phyloP scores from a whole-genome alignment of 1,140 invertebrate species.

The Cotesia vestalis region DNA sequence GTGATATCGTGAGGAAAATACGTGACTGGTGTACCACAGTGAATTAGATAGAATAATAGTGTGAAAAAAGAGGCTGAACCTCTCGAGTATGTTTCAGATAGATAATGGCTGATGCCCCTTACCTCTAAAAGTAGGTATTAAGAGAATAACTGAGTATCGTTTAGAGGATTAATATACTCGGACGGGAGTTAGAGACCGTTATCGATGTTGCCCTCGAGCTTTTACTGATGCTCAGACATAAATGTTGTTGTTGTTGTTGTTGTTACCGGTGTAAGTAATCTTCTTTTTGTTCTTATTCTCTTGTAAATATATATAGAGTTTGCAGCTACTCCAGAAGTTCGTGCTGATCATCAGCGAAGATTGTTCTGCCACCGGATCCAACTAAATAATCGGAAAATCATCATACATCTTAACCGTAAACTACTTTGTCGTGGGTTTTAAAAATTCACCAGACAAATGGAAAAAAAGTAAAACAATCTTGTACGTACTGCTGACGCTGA shows the following conservation, averaged over 20 bases:
- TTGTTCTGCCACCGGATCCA: constrained; percentile 39
- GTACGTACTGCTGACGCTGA: not conserved
- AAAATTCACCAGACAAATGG: not conserved
- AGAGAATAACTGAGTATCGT: constrained; percentile 51
- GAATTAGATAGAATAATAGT: no score
- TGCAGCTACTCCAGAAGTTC: constrained; percentile 47
- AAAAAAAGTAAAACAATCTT: not conserved
- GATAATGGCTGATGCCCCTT: constrained; percentile 34
- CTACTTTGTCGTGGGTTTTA: constrained; percentile 11
- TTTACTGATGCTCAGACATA: constrained; percentile 18
- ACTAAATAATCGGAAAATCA: constrained; percentile 30
- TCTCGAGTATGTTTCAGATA: not conserved
- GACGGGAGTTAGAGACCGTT: constrained; percentile 49
- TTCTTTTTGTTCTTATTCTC: no score
- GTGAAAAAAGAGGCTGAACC: not conserved
- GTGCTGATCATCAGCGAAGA: constrained; percentile 55
- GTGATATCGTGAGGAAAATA: constrained; percentile 18
- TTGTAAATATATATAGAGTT: constrained; percentile 35
- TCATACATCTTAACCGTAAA: constrained; percentile 27
- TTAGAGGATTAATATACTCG: constrained; percentile 54
- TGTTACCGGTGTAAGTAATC: no score
- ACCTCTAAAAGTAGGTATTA: constrained; percentile 44
- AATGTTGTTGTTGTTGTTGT: not conserved
- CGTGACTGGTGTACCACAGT: not conserved
- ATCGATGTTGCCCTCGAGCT: constrained; percentile 50